Percentiles rank a stretch among this genome's conserved stretches.
Evolutionary conservation across 2,113 vertebrate genomes (phyloP).

Genomic region (Ageneiosus marmoratus): DNA sequence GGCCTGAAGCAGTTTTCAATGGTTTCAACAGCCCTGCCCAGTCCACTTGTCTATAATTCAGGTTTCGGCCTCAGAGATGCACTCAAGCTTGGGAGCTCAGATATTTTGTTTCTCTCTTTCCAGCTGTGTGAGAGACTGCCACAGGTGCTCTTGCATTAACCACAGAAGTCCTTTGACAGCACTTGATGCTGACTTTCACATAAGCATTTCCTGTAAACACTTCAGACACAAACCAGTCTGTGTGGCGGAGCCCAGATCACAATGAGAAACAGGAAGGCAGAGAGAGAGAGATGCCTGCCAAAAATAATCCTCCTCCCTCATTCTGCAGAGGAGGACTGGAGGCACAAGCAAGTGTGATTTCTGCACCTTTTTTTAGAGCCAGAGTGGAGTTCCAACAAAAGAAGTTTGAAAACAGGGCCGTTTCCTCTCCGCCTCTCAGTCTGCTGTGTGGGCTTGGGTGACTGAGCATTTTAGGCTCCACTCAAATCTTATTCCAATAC

Average conservation of each 20-base stretch:
- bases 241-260: conserved; percentile 45
- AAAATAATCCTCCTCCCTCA: conserved; percentile 65
- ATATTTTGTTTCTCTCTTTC: neutral
- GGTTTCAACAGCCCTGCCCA: neutral
- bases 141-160: conserved; percentile 24
- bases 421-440: conserved; percentile 10
- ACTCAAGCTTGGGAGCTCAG: neutral
- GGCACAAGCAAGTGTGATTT: conserved; percentile 44
- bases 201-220: conserved; percentile 68
- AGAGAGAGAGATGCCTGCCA: conserved; percentile 51
- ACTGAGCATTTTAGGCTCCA: neutral
- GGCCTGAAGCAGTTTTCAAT: neutral
- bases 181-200: conserved; percentile 46
- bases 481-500: conserved; percentile 32
- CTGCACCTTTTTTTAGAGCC: conserved; percentile 17
- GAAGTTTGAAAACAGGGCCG: conserved; percentile 23
- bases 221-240: conserved; percentile 54
- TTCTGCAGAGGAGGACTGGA: conserved; percentile 54
- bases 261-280: conserved; percentile 39
- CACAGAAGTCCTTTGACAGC: conserved; percentile 19
- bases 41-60: neutral
- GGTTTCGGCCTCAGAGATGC: neutral
- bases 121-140: neutral
- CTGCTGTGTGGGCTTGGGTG: neutral
- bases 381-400: conserved; percentile 21